These are phyloP conservation scores for Adineta ricciae DNA, from an alignment of 2,888 invertebrate genomes.

Conservation along the genomic window DNA sequence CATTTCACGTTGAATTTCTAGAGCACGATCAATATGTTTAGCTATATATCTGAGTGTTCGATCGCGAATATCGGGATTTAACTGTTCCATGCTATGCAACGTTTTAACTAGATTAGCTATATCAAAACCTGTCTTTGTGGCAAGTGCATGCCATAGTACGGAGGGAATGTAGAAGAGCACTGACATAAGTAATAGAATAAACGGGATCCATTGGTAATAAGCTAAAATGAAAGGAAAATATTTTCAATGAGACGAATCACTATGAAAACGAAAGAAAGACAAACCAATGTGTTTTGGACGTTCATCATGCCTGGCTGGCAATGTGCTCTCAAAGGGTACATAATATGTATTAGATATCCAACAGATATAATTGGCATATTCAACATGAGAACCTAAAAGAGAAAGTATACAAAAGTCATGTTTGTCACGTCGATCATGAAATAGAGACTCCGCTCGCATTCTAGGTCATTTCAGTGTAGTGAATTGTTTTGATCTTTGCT, in stretches of 20 bases:
- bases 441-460: too few species aligned
- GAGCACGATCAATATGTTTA: slow-evolving; percentile 33
- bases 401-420: too few species aligned
- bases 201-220: slow-evolving; percentile 35
- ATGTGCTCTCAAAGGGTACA: slow-evolving; percentile 28
- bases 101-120: slow-evolving; percentile 31
- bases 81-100: slow-evolving; percentile 31
- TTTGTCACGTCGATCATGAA: too few species aligned
- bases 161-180: slow-evolving; percentile 34
- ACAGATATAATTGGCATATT: slow-evolving; percentile 35
- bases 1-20: slow-evolving; percentile 31
- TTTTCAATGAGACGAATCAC: background rate
- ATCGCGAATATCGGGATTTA: slow-evolving; percentile 32
- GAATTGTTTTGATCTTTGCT: background rate
- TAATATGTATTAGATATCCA: slow-evolving; percentile 34
- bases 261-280: background rate
- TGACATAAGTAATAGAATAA: slow-evolving; percentile 34
- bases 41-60: slow-evolving; percentile 30
- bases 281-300: slow-evolving; percentile 30
- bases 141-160: slow-evolving; percentile 32
- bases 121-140: slow-evolving; percentile 33
- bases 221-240: background rate
- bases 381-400: slow-evolving; percentile 33
- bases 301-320: slow-evolving; percentile 31
- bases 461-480: too few species aligned